phyloP scores from a whole-genome alignment of 2,888 invertebrate species.

The Balanococcus diminutus region DNA sequence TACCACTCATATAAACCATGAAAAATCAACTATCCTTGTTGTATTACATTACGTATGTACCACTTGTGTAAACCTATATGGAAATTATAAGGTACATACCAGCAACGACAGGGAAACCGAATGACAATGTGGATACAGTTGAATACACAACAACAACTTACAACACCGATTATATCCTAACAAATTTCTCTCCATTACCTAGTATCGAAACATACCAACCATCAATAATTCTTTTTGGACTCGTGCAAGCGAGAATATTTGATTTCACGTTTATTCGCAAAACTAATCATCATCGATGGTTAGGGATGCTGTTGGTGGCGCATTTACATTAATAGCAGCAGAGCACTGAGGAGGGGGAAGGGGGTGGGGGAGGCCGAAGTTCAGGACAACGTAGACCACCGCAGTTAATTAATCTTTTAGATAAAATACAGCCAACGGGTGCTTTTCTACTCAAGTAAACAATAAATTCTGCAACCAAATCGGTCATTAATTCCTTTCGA shows the following conservation, averaged over 20 bases:
- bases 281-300: neutral
- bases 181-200: neutral
- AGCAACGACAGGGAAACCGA: too few species aligned
- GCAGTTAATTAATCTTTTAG: slow-evolving; percentile 18
- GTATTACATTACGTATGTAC: too few species aligned
- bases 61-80: too few species aligned
- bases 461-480: slow-evolving; percentile 24
- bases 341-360: neutral
- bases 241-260: neutral
- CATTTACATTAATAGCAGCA: neutral
- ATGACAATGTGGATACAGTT: too few species aligned
- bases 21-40: too few species aligned
- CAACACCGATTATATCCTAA: too few species aligned
- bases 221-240: neutral
- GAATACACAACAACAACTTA: too few species aligned
- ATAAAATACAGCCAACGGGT: neutral
- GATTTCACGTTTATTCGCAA: neutral
- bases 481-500: slow-evolving; percentile 42
- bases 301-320: neutral
- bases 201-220: neutral
- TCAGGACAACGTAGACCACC: neutral
- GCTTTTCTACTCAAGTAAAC: slow-evolving; percentile 16
- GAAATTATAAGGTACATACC: too few species aligned
- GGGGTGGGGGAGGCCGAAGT: neutral
- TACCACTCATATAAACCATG: too few species aligned